Percentiles rank a stretch among this genome's conserved stretches.
Evolutionary conservation across 1,140 invertebrate species (phyloP).

Genomic region (Diprion similis): DNA sequence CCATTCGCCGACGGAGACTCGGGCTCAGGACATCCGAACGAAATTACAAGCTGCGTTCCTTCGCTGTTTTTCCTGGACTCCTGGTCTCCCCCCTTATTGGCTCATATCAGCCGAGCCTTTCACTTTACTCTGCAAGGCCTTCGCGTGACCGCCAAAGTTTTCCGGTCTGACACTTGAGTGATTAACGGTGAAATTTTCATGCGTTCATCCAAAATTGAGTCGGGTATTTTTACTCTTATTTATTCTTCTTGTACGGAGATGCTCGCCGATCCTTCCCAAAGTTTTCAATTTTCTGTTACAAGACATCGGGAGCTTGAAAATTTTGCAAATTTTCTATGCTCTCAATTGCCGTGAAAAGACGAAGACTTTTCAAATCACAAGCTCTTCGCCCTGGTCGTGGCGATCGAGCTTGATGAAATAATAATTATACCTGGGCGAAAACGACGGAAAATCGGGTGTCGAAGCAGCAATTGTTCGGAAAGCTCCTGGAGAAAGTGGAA

Average conservation of each 20-base stretch:
- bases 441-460: no score
- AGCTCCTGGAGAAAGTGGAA: no score
- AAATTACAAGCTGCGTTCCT: slow-evolving; percentile 5
- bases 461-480: no score
- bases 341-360: no score
- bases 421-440: no score
- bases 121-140: background rate
- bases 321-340: no score
- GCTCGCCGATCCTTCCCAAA: no score
- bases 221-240: background rate
- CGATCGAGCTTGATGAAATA: no score
- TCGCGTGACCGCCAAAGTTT: background rate
- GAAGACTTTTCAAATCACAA: no score
- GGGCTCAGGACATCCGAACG: background rate
- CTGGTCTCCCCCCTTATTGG: background rate
- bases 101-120: background rate
- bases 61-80: background rate
- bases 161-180: slow-evolving; percentile 1
- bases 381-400: no score
- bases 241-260: background rate
- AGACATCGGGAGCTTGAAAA: no score
- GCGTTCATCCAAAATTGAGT: background rate
- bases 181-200: background rate
- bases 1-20: slow-evolving; percentile 19
- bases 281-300: no score